Conservation (phyloP, 2,797 vertebrate genomes). For the Sparidentex hasta region DNA sequence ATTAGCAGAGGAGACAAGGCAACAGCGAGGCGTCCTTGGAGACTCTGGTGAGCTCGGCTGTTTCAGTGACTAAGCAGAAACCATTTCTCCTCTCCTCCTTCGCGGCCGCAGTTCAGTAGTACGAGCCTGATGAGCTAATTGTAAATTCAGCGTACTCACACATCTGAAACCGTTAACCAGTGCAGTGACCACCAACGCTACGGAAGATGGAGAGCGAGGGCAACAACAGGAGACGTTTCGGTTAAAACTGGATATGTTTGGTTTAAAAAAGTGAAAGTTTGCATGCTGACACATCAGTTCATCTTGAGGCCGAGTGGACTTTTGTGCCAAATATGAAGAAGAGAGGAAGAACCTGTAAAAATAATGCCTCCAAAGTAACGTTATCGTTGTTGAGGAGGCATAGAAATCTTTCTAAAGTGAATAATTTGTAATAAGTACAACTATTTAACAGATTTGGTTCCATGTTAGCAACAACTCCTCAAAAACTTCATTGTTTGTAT, state of each 20-base stretch:
- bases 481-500: neutral
- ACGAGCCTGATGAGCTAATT: slow-evolving; percentile 8
- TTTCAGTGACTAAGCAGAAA: slow-evolving; percentile 51
- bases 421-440: neutral
- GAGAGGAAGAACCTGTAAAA: no score
- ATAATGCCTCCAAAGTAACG: no score
- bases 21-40: slow-evolving; percentile 4
- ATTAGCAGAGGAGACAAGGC: slow-evolving; percentile 44
- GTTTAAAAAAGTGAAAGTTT: neutral
- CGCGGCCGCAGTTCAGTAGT: neutral
- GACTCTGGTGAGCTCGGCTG: slow-evolving; percentile 26
- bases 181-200: neutral
- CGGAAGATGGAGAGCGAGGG: neutral
- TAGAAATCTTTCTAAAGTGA: neutral
- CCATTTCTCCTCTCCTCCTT: slow-evolving; percentile 7
- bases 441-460: no score
- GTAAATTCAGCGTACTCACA: neutral
- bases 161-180: neutral
- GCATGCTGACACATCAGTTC: neutral
- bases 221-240: no score
- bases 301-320: no score
- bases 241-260: neutral
- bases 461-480: neutral
- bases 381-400: no score
- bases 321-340: no score